Evolutionary conservation across 2,888 invertebrate genomes (phyloP).

Genomic region (Andricus curvator): DNA sequence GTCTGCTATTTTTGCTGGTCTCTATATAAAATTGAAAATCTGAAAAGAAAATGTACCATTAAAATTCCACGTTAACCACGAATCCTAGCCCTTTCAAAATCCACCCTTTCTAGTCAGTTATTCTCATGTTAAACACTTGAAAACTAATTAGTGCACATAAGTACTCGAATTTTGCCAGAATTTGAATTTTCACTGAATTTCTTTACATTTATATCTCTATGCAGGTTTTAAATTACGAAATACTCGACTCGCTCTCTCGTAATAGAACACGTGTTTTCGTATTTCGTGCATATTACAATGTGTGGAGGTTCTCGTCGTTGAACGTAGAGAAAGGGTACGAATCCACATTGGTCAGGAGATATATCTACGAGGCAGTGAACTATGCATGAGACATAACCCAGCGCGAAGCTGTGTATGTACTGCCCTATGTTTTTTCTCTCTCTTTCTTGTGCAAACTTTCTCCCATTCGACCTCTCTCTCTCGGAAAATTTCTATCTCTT

Average conservation of each 20-base stretch:
- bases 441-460: slow-evolving; percentile 12
- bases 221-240: slow-evolving; percentile 32
- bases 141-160: slow-evolving; percentile 21
- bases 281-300: neutral
- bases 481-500: slow-evolving; percentile 5
- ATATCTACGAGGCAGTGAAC: slow-evolving; percentile 50
- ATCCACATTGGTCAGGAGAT: slow-evolving; percentile 33
- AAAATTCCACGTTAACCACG: too few species aligned
- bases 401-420: slow-evolving; percentile 4
- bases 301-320: slow-evolving; percentile 3
- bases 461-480: slow-evolving; percentile 4
- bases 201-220: neutral
- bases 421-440: slow-evolving; percentile 33
- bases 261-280: slow-evolving; percentile 25
- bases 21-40: too few species aligned
- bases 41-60: too few species aligned
- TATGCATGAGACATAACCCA: slow-evolving; percentile 52
- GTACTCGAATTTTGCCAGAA: slow-evolving; percentile 11
- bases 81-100: neutral
- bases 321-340: neutral
- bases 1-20: too few species aligned
- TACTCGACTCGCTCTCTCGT: slow-evolving; percentile 10
- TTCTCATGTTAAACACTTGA: slow-evolving; percentile 9
- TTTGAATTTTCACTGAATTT: slow-evolving; percentile 18
- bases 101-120: neutral